Conservation (phyloP, 2,888 invertebrate genomes). For the Oxystoma pomonae region DNA sequence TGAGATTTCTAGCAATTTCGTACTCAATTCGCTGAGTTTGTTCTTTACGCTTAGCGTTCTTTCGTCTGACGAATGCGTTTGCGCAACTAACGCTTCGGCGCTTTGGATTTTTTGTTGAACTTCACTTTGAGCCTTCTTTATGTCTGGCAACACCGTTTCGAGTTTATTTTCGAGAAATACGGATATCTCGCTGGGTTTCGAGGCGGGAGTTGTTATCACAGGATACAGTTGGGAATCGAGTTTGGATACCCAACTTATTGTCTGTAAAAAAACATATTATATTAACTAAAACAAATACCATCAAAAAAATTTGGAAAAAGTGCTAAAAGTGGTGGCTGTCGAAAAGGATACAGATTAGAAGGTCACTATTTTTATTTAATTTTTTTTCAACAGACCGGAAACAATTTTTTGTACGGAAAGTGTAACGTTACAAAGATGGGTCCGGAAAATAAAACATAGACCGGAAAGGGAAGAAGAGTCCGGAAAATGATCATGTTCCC, state of each 20-base stretch:
- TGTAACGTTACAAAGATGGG: too few species aligned
- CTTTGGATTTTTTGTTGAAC: constrained; percentile 64
- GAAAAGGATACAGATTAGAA: too few species aligned
- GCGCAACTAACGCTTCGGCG: constrained; percentile 60
- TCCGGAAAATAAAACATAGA: too few species aligned
- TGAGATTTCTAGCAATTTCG: constrained; percentile 61
- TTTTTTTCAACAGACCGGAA: too few species aligned
- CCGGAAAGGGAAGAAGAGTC: too few species aligned
- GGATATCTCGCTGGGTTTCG: constrained; percentile 55
- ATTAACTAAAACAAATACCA: background rate
- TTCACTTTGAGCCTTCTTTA: constrained; percentile 61
- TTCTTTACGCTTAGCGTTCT: constrained; percentile 59
- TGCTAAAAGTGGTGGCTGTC: too few species aligned
- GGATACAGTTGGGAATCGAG: constrained; percentile 73
- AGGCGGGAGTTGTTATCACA: constrained; percentile 61
- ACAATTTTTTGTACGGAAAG: too few species aligned
- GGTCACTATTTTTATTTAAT: too few species aligned
- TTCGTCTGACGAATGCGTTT: constrained; percentile 52
- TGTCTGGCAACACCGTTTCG: constrained; percentile 54
- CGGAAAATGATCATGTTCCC: too few species aligned
- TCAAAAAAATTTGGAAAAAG: background rate
- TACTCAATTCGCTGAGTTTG: constrained; percentile 62
- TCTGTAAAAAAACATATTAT: constrained; percentile 49
- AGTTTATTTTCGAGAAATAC: constrained; percentile 57
- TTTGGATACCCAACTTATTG: constrained; percentile 62